Percentiles rank a stretch among this genome's conserved stretches.
Conservation (phyloP, 92 coral and sea anemone genomes). For the Heliopora coerulea region DNA sequence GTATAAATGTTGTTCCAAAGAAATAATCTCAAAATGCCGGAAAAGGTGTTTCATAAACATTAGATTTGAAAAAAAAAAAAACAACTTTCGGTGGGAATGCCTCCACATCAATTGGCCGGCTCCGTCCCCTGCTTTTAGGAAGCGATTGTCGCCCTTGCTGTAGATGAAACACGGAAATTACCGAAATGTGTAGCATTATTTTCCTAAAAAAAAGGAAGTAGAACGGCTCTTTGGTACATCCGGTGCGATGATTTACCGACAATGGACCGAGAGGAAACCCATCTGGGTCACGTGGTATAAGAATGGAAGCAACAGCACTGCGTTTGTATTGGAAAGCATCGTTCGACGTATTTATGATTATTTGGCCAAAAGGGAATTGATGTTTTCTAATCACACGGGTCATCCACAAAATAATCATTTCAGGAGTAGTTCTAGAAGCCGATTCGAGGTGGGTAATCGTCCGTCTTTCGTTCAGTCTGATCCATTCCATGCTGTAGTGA, state of each 20-base stretch:
- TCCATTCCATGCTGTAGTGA: slow-evolving; percentile 36
- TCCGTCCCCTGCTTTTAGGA: too few species aligned
- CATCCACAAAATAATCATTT: slow-evolving; percentile 65
- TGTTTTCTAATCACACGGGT: slow-evolving; percentile 92
- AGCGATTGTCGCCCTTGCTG: too few species aligned
- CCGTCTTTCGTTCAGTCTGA: slow-evolving; percentile 39
- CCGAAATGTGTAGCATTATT: too few species aligned
- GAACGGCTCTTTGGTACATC: slow-evolving; percentile 2
- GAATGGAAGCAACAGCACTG: slow-evolving; percentile 40
- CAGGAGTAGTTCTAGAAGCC: slow-evolving; percentile 90
- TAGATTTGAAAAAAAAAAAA: too few species aligned
- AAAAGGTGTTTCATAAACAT: too few species aligned
- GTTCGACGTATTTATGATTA: slow-evolving; percentile 26
- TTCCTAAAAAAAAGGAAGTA: too few species aligned
- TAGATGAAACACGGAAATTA: too few species aligned
- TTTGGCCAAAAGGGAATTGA: slow-evolving; percentile 73
- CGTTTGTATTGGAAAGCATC: slow-evolving; percentile 44
- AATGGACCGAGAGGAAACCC: slow-evolving; percentile 1
- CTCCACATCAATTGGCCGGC: too few species aligned
- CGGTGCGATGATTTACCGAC: slow-evolving; percentile 16
- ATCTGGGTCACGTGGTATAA: slow-evolving; percentile 29
- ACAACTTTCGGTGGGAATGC: too few species aligned
- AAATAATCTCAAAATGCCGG: too few species aligned
- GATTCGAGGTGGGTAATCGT: slow-evolving; percentile 87
- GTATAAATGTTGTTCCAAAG: too few species aligned